A percentile compares a stretch with the other conserved stretches of the same genome.
These are phyloP conservation scores for Neodiprion virginianus DNA, from an alignment of 1,140 invertebrate genomes.

Conservation along the genomic window DNA sequence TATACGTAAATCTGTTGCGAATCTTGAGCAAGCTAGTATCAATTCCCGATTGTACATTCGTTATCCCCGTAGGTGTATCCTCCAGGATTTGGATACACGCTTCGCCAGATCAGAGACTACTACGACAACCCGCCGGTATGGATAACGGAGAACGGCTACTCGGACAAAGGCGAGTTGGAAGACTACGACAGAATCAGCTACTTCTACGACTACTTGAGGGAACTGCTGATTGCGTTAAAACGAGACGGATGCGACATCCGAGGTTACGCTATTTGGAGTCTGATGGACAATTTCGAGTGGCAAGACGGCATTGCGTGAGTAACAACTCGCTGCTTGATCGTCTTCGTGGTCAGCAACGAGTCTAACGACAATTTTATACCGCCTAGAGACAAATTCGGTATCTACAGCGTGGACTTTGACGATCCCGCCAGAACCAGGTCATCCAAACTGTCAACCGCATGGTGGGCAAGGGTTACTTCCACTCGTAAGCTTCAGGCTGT, in stretches of 20 bases:
- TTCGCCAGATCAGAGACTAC: neutral
- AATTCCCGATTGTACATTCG: neutral
- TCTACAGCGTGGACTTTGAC: slow-evolving; percentile 55
- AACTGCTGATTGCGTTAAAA: neutral
- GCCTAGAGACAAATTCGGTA: slow-evolving; percentile 49
- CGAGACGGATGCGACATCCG: slow-evolving; percentile 1
- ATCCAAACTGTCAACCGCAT: slow-evolving; percentile 43
- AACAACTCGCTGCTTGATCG: neutral
- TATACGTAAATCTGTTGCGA: neutral
- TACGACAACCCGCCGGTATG: neutral
- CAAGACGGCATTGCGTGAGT: neutral
- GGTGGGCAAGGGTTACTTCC: neutral
- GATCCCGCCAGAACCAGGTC: slow-evolving; percentile 46
- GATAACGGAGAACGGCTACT: neutral
- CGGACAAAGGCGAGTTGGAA: neutral
- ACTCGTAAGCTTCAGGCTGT: neutral
- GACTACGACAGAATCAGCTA: neutral
- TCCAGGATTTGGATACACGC: neutral
- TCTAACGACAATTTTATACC: neutral
- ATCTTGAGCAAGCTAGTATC: neutral
- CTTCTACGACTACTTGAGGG: neutral
- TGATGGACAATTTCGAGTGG: slow-evolving; percentile 2
- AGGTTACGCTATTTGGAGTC: neutral
- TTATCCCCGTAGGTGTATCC: neutral
- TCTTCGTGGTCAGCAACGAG: neutral